Percentiles rank a stretch among this genome's conserved stretches.
phyloP scores from a whole-genome alignment of 2,797 vertebrate genomes.

The Perodicticus potto region DNA sequence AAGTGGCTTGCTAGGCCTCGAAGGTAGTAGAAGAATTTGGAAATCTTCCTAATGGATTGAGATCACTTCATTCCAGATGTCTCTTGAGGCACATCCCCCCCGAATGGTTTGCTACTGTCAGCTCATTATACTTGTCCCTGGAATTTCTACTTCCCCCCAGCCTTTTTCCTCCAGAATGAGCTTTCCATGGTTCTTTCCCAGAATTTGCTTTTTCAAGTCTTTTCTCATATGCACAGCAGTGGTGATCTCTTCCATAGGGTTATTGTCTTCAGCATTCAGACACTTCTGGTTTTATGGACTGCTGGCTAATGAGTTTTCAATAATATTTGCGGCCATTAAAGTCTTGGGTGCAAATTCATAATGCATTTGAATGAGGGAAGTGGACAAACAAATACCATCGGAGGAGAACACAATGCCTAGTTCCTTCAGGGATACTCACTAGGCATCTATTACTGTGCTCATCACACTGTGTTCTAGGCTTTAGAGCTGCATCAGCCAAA shows the following conservation, averaged over 20 bases:
- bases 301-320: slow-evolving; percentile 16
- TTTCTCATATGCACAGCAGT: not conserved
- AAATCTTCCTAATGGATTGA: slow-evolving; percentile 59
- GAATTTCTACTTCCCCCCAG: not conserved
- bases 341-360: not conserved
- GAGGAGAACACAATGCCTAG: not conserved
- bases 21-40: slow-evolving; percentile 27
- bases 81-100: slow-evolving; percentile 39
- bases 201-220: slow-evolving; percentile 10
- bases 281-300: not conserved
- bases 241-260: not conserved
- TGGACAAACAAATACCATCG: not conserved
- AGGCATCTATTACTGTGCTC: not conserved
- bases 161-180: not conserved
- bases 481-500: not conserved
- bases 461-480: not conserved
- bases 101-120: slow-evolving; percentile 15
- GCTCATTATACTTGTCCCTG: slow-evolving; percentile 20
- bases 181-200: not conserved
- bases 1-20: slow-evolving; percentile 36
- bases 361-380: slow-evolving; percentile 6
- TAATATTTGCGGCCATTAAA: slow-evolving; percentile 42
- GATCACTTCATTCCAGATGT: slow-evolving; percentile 53
- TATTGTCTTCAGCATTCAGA: slow-evolving; percentile 45
- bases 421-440: not conserved